Evolutionary conservation across 1,140 invertebrate genomes (phyloP), one percentile per base, ranked within the genome.

Genomic region (Drosophila malerkotliana): DNA sequence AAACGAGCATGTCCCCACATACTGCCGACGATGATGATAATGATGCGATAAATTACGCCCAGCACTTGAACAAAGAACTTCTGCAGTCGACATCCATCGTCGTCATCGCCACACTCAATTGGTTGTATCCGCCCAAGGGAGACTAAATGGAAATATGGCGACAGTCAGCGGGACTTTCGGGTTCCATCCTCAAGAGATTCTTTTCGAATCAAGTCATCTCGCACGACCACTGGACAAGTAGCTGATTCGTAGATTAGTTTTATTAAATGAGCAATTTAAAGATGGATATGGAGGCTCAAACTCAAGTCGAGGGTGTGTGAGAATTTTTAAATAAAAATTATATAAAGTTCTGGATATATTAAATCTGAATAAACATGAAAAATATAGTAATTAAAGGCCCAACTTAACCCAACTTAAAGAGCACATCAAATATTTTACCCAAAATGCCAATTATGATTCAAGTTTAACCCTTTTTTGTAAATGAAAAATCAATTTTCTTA

Each of bases 261-360:
- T 53, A 87, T 82, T 87, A 85, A 82, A 87, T 81, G 77, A 78
- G 69, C 82, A 87, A 87, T 81, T 85, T 63, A 59, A 61, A 68
- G 57, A 62, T 58, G 51, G 9, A 47, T 18, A 28, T 24, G 10
- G 18, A 67, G 28, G 21, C 34, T 26, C 28, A 53, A 37, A 21
- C 18, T 8, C 15, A 10, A 26, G 37, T n/a, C n/a, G n/a, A n/a
- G n/a, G 12, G 3, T 26, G 14, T 2, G 28, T 15, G 9, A 18
- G 5, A 51, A 34, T 24, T 14, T 49, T 4, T 6, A 28, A 0
- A 12, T 3, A 15, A 21, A 37, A 34, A 9, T 32, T 1, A 8
- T 9, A 32, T 18, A 18, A 18, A 18, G 18, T 18, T 18, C 18
- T 18, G 18, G n/a, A n/a, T 18, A 18, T 18, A 18, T 18, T 18